A percentile compares a stretch with the other conserved stretches of the same genome.
phyloP scores from a whole-genome alignment of 2,797 vertebrate species.

The Ceryle rudis region DNA sequence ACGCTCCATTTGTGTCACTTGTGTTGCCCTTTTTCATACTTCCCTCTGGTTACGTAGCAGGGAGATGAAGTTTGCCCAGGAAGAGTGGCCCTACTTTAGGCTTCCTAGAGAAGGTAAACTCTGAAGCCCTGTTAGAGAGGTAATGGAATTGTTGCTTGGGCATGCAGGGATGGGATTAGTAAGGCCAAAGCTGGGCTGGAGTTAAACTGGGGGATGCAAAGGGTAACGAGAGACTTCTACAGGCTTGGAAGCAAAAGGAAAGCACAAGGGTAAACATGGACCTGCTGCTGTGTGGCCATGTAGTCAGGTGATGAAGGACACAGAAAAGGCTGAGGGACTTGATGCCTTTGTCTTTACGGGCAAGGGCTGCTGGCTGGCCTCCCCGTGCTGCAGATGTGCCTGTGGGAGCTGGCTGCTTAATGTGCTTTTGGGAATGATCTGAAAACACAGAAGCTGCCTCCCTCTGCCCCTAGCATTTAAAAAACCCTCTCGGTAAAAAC shows the following conservation, averaged over 20 bases:
- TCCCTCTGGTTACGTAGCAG: background rate
- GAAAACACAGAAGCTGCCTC: background rate
- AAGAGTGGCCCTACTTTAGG: background rate
- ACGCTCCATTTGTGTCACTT: background rate
- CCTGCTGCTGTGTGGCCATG: background rate
- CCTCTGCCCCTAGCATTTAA: background rate
- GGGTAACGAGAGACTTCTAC: background rate
- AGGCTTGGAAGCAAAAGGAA: background rate
- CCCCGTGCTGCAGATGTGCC: background rate
- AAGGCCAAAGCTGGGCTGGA: background rate
- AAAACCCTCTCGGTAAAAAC: background rate
- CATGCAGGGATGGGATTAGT: background rate
- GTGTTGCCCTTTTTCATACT: background rate
- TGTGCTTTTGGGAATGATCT: background rate
- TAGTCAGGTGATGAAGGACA: background rate
- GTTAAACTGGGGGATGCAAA: background rate
- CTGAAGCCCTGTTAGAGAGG: background rate
- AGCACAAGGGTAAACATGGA: background rate
- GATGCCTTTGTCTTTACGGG: background rate
- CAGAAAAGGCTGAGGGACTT: background rate
- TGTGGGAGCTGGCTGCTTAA: background rate
- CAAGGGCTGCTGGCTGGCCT: background rate
- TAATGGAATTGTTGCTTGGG: background rate
- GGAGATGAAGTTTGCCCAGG: background rate
- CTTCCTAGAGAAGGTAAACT: background rate